Percentiles rank a stretch among this genome's conserved stretches.
phyloP scores from a whole-genome alignment of 2,888 invertebrate genomes.

The Imbricaverruca yamaguchii region DNA sequence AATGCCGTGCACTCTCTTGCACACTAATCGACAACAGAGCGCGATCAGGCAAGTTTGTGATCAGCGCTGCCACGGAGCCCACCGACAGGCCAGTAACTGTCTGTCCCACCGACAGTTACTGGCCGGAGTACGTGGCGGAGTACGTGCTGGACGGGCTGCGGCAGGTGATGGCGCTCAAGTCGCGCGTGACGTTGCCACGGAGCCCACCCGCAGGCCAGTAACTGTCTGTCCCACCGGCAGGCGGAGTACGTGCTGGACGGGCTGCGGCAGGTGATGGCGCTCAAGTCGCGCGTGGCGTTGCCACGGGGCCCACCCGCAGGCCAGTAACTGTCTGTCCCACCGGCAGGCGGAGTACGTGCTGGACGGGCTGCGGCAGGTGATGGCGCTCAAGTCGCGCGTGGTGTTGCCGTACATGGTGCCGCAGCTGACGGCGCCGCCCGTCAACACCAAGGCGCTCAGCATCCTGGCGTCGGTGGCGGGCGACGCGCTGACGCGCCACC shows the following conservation, averaged over 20 bases:
- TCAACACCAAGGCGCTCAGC: slow-evolving; percentile 87
- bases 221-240: no score
- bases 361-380: slow-evolving; percentile 92
- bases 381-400: slow-evolving; percentile 91
- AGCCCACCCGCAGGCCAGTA: no score
- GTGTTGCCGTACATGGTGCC: slow-evolving; percentile 95
- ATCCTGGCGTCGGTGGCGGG: slow-evolving; percentile 92
- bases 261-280: slow-evolving; percentile 90
- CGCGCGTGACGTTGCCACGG: no score
- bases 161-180: slow-evolving; percentile 95
- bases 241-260: slow-evolving; percentile 90
- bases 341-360: slow-evolving; percentile 69
- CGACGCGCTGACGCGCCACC: slow-evolving; percentile 79
- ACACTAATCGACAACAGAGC: no score
- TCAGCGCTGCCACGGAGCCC: no score
- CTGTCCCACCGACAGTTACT: no score
- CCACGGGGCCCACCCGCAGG: no score
- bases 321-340: slow-evolving; percentile 55
- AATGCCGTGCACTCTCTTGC: no score
- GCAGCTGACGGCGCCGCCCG: slow-evolving; percentile 77
- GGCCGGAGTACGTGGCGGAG: no score
- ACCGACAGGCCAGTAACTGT: no score
- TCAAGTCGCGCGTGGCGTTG: slow-evolving; percentile 71
- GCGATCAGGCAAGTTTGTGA: no score
- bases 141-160: slow-evolving; percentile 89